Evolutionary conservation across 2,797 vertebrate genomes (phyloP), one percentile per base, ranked within the genome.

Genomic region (Hirundo rustica): DNA sequence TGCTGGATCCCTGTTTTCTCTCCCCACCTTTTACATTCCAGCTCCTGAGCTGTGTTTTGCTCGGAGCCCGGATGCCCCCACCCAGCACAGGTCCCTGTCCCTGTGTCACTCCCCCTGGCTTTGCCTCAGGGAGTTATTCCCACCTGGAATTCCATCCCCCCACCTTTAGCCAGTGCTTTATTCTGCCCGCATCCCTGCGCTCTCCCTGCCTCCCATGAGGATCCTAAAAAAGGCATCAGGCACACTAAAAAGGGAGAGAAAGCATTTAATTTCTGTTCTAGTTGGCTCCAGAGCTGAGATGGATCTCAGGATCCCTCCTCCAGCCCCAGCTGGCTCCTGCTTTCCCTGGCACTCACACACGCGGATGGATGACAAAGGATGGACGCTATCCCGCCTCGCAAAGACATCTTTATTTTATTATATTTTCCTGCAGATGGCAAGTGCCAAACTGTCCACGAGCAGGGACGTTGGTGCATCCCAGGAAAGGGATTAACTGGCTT

Each of bases 141-240:
- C 79, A 26, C n/a, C 29, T 6, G 12, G 23, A 66, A 74, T 48
- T 80, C 72, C 29, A 72, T 48, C 42, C 44, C 55, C 32, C 26
- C 34, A n/a, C 36, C 51, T 68, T 73, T 9, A 82, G 36, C 54
- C 45, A 1, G 68, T 21, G 47, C 20, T 32, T 92, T 82, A 72
- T 94, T 91, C 91, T 84, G 55, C 53, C 75, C 80, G 55, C 91
- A 51, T 85, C 68, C 68, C 78, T 48, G 58, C 0, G 0, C 67
- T 92, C 72, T 85, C 68, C 40, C 53, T 64, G 71, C 62, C 82
- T 92, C 79, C 81, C 54, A 54, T 51, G 16, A 57, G 51, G 73
- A 44, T 89, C 91, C 95, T 95, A 94, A 96, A 97, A 97, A 95
- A 95, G 66, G 67, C 93, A 93, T 44, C 75, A 95, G 53, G 48